Conservation (phyloP, 2,888 invertebrate genomes). For the Neoaliturus tenellus region DNA sequence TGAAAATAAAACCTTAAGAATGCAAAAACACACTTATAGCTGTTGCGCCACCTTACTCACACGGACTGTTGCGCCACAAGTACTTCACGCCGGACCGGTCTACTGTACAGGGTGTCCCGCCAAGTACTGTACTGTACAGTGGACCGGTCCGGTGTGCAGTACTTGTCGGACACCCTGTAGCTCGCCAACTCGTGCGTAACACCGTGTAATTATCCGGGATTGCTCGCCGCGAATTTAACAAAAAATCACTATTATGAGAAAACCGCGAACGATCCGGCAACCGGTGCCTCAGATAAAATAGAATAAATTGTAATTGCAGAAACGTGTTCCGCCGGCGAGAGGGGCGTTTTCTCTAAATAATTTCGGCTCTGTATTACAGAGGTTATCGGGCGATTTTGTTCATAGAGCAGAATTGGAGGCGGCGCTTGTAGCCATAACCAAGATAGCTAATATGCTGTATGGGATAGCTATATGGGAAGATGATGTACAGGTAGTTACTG, state of each 20-base stretch:
- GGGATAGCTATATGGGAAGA: too few relatives aligned
- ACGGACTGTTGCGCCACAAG: neutral
- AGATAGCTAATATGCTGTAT: too few relatives aligned
- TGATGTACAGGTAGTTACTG: too few relatives aligned
- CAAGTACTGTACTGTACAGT: neutral
- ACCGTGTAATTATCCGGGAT: conserved; percentile 34
- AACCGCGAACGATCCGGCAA: conserved; percentile 10
- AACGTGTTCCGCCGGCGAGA: conserved; percentile 10
- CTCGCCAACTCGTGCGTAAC: conserved; percentile 3
- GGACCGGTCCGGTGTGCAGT: neutral
- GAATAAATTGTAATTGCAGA: conserved; percentile 41
- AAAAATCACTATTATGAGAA: conserved; percentile 34
- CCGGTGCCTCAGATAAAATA: conserved; percentile 27
- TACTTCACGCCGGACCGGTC: neutral
- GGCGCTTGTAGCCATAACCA: too few relatives aligned
- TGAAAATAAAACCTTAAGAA: too few relatives aligned
- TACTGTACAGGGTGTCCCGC: neutral
- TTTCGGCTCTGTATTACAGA: neutral
- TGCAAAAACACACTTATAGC: too few relatives aligned
- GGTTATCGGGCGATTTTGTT: neutral
- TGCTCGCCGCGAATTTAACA: conserved; percentile 42
- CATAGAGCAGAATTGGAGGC: neutral
- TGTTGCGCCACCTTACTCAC: too few relatives aligned
- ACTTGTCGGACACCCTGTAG: neutral
- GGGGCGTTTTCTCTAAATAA: conserved; percentile 15